Evolutionary conservation across 2,888 invertebrate genomes (phyloP).

Genomic region (Thymelicus acteon): DNA sequence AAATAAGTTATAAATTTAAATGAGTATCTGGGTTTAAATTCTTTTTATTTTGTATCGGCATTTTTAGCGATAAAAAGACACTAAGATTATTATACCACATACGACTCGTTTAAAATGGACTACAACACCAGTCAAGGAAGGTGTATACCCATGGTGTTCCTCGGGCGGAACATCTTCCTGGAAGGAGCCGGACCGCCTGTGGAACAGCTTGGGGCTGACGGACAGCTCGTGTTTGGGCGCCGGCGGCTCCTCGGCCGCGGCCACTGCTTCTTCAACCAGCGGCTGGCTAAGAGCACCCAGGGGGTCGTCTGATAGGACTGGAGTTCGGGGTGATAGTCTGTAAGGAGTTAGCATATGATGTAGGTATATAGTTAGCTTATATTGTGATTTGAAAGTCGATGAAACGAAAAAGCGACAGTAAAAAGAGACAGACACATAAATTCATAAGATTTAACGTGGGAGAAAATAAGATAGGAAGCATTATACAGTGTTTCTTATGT

Average conservation of each 20-base stretch:
- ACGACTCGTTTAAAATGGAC: neutral
- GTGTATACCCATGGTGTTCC: constrained; percentile 71
- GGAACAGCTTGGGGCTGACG: constrained; percentile 89
- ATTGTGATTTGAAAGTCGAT: no score
- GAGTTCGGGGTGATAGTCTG: constrained; percentile 90
- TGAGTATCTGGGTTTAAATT: no score
- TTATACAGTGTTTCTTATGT: no score
- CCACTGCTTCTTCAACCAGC: constrained; percentile 43
- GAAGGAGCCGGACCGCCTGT: constrained; percentile 77
- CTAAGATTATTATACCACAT: no score
- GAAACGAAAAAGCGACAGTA: no score
- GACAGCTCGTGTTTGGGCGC: constrained; percentile 78
- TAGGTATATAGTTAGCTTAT: no score
- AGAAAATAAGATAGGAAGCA: no score
- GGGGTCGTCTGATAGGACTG: constrained; percentile 96
- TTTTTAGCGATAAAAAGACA: no score
- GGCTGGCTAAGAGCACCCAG: constrained; percentile 88
- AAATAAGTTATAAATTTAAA: no score
- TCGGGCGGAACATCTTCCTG: constrained; percentile 80
- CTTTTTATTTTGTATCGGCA: no score
- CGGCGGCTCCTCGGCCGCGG: constrained; percentile 51
- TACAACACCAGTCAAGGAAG: constrained; percentile 56
- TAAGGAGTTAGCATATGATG: neutral
- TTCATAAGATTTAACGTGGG: no score
- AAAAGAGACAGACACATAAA: no score